Conservation (phyloP, 2,888 invertebrate species). For the Eremobia ochroleuca region DNA sequence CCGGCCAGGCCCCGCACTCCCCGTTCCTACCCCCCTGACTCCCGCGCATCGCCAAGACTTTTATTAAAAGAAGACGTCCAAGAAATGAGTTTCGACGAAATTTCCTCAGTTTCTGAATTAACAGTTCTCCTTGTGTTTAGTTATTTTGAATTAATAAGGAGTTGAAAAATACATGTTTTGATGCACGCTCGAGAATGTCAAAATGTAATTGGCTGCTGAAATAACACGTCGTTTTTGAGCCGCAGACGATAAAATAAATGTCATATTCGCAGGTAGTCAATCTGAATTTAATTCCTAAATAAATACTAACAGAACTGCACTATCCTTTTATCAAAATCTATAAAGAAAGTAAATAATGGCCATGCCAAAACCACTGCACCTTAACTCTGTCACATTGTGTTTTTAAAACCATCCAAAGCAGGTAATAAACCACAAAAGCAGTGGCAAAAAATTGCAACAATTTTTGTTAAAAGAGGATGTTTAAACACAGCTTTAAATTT, state of each 20-base stretch:
- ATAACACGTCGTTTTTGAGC: constrained; percentile 20
- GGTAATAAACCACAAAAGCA: constrained; percentile 40
- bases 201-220: constrained; percentile 46
- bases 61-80: constrained; percentile 85
- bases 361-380: not conserved
- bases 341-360: constrained; percentile 2
- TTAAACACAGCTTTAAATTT: constrained; percentile 7
- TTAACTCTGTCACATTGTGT: not conserved
- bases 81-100: constrained; percentile 84
- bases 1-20: constrained; percentile 71
- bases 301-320: constrained; percentile 29
- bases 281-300: constrained; percentile 29
- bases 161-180: constrained; percentile 51
- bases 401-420: constrained; percentile 27
- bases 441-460: constrained; percentile 23
- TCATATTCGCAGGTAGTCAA: constrained; percentile 2
- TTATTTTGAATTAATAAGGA: constrained; percentile 60
- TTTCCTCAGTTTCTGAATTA: constrained; percentile 77
- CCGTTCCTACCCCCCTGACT: constrained; percentile 63
- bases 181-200: constrained; percentile 50
- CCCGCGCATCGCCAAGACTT: constrained; percentile 71
- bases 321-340: not conserved
- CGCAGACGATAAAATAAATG: constrained; percentile 51
- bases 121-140: constrained; percentile 66
- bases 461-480: constrained; percentile 16